Base-by-base conservation (phyloP, 2,113 vertebrate genomes). In the Verasper variegatus region DNA sequence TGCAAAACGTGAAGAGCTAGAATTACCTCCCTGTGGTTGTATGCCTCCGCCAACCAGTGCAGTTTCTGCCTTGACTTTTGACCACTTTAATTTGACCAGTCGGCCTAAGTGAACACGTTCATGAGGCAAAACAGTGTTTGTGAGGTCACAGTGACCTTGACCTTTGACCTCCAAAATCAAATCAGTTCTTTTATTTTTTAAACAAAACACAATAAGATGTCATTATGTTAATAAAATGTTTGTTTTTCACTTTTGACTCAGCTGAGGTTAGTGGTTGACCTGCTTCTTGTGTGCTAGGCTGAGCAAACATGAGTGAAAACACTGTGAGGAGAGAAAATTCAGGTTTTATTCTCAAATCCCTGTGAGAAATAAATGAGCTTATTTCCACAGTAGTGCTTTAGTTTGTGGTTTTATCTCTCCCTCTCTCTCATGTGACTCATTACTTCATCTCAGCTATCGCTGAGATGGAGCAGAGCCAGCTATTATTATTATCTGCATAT, bases 1-100 rank as follows among this genome's bases (percentile, higher is more conserved):
- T 99, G 89, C 8, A 82, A 71, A 79, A 27, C 35, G 80, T 3
- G 3, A 2, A 70, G 10, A 64, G 23, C 49, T 42, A 42, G 40
- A 40, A 42, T 42, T 9, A 9, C 35, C 8, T 9, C 35, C 35
- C 35, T 37, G 35, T 10, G 35, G 35, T 37, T 37, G 35, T 37
- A 9, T 8, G 35, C 27, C 27, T 31, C 5, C 27, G 5, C 35
- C 35, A 37, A 37, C 35, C 35, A 37, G 35, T 37, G 8, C 35
- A 37, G 35, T 10, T 37, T 37, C 35, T 18, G 49, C 27, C 27
- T 31, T 31, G 45, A 49, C 47, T 11, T 49, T 17, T 49, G 47
- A 49, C 47, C 47, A 49, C 37, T 31, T 7, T 31, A 7, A 31
- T 31, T 31, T 31, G 31, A 31, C 1, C 31, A 31, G 31, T 31